Evolutionary conservation across 2,888 invertebrate species (phyloP), one percentile per base, ranked within the genome.

Genomic region (Cosmorhoe ocellata): DNA sequence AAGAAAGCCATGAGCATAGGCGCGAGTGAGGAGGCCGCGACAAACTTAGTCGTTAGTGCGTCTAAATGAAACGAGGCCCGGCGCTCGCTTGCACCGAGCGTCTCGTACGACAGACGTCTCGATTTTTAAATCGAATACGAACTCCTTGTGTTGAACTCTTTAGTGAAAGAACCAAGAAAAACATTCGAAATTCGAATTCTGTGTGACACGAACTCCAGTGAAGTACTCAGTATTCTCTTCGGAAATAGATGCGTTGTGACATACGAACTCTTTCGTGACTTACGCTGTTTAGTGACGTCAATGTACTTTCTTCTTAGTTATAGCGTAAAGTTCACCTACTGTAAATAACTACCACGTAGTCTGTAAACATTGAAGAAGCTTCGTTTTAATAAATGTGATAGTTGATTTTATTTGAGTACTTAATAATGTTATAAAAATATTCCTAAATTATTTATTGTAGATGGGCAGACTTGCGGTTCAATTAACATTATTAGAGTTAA

Each of bases 1-100:
- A 97, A 97, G 90, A 96, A 97, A 78, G 94, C 96, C 10, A 92
- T 95, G 84, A 90, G 92, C 54, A 89, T 91, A 81, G 91, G 91
- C 0, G 92, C 89, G 14, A 92, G 92, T 45, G 93, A 93, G 69
- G 93, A 93, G 66, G 92, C 92, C 44, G 92, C 93, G 42, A 93
- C 93, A 42, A 93, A 93, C 66, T 76, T 93, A 48, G 92, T 93
- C 8, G 91, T 91, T 52, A 89, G 80, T 57, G 91, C 91, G 67
- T 89, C 90, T 32, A 91, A 91, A 90, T 91, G 90, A 91, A 86
- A 89, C 80, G 87, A 82, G 84, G 77, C 81, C 58, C 64, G 81
- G 74, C 88, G 88, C 74, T 76, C 79, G 62, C 67, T 81, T 70
- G 77, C 76, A 56, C 73, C 74, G 13, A 72, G 74, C 43, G 64